Evolutionary conservation across 2,113 vertebrate genomes (phyloP), one percentile per base, ranked within the genome.

Genomic region (Sinocyclocheilus anshuiensis): DNA sequence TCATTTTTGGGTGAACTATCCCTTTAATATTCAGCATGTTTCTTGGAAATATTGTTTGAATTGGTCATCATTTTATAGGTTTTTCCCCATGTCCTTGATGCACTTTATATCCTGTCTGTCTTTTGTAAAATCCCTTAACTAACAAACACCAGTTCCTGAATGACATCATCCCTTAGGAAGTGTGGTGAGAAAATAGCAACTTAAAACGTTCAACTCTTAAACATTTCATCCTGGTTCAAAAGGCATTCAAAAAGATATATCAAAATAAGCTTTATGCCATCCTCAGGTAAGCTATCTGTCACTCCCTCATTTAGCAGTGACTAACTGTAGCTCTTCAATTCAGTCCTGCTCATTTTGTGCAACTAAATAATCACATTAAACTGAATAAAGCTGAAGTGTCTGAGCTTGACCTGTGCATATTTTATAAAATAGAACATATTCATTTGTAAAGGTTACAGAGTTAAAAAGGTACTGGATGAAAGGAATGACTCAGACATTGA

Each of bases 401-500:
- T 67, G 12, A 26, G 11, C 26, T 71, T 33, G 29, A 71, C 29
- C 67, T 48, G 42, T 45, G 22, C 22, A 75, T 48, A 75, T 75
- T 24, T 24, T 1, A n/a, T n/a, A 12, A 12, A 39, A 74, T 22
- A 42, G 72, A 45, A 45, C 12, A 45, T 24, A 24, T 48, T 45
- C 5, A 45, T 75, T 72, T 71, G 39, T 22, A 42, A 39, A 72
- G 69, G 33, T 22, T 48, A 24, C 39, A 24, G 20, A 48, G 11
- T 75, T 75, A n/a, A 74, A 74, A 45, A n/a, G 71, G 71, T 45
- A 74, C 71, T 45, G 20, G 22, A 45, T 45, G 11, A 42, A 75
- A 48, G 42, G 22, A 75, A 75, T 45, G 72, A 75, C 22, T 74
- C 20, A 74, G 67, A 71, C 42, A 75, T 24, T 57, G 69, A 57